Base-by-base conservation (phyloP, 2,888 invertebrate genomes). In the Tenthredo scrophulariae region DNA sequence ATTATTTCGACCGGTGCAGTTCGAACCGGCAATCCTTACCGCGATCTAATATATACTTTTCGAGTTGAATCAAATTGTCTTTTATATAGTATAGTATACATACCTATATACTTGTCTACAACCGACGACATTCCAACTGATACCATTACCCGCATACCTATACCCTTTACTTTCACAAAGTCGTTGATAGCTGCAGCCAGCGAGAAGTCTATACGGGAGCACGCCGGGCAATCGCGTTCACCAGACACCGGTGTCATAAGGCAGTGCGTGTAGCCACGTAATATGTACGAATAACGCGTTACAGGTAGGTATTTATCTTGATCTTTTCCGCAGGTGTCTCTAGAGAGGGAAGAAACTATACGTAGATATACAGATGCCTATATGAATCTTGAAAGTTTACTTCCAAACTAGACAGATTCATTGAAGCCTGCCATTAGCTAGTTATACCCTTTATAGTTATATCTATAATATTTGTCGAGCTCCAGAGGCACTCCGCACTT, bases 61-160 rank as follows among this genome's bases (percentile, higher is more conserved):
- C 40, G 40, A 72, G 9, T 72, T 40, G 18, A 40, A 72, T 72
- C 40, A 72, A 40, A 72, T 72, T 40, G 40, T 37, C 6, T 37
- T 37, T 37, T 37, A 7, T 7, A 72, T 40, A 22, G 13, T 37
- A 18, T 18, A 46, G n/a, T 46, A 46, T 3, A 46, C 15, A 46
- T 15, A 46, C 4, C 15, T 50, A 50, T 50, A 43, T 37, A 7
- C 6, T 1, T 40, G 2, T 22, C 18, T 70, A 40, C 43, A 74
- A 43, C 40, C 72, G 43, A 40, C 72, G 72, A 74, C 72, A 74
- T 74, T 43, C 72, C 72, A 22, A n/a, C 9, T 43, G 22, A 62
- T 62, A 62, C 26, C 58, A 26, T 26, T 26, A 62, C 62, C 62
- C 26, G 26, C 13, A n/a, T 33, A 13, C n/a, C 7, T 72, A 10